phyloP scores from a whole-genome alignment of 2,888 invertebrate genomes.

The Morpho deidamia region DNA sequence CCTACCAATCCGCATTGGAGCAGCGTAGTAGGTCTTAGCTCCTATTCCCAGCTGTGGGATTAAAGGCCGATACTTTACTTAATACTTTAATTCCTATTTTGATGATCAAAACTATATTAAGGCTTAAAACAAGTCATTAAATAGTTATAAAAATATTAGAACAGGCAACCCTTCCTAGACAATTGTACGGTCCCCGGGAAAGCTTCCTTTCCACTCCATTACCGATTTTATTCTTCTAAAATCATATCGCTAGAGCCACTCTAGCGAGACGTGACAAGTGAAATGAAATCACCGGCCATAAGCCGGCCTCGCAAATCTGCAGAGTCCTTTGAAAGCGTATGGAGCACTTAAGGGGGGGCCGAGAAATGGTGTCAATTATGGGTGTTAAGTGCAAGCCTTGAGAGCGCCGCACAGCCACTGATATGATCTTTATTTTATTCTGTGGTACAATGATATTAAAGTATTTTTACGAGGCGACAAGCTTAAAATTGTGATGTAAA shows the following conservation, averaged over 20 bases:
- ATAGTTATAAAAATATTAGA: not conserved
- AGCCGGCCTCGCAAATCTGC: constrained; percentile 69
- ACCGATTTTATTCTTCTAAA: constrained; percentile 72
- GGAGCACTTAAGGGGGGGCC: constrained; percentile 67
- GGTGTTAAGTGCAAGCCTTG: constrained; percentile 57
- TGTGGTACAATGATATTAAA: constrained; percentile 7
- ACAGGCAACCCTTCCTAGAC: constrained; percentile 32
- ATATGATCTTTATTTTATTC: constrained; percentile 27
- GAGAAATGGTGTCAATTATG: constrained; percentile 75
- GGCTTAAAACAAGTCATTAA: too few species aligned
- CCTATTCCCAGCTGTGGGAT: too few species aligned
- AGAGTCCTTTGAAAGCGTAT: constrained; percentile 52
- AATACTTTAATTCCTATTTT: too few species aligned
- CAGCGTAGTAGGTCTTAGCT: too few species aligned
- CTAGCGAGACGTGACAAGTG: constrained; percentile 65
- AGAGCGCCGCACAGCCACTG: constrained; percentile 14
- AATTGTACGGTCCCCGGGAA: constrained; percentile 39
- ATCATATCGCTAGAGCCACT: constrained; percentile 64
- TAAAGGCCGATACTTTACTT: too few species aligned
- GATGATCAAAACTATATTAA: too few species aligned
- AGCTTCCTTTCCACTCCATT: constrained; percentile 69
- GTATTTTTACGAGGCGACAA: not conserved
- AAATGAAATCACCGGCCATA: constrained; percentile 73
- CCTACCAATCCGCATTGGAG: too few species aligned
- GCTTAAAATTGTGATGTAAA: too few species aligned